Base-by-base conservation (phyloP, 2,113 vertebrate genomes). In the Clarias magur region DNA sequence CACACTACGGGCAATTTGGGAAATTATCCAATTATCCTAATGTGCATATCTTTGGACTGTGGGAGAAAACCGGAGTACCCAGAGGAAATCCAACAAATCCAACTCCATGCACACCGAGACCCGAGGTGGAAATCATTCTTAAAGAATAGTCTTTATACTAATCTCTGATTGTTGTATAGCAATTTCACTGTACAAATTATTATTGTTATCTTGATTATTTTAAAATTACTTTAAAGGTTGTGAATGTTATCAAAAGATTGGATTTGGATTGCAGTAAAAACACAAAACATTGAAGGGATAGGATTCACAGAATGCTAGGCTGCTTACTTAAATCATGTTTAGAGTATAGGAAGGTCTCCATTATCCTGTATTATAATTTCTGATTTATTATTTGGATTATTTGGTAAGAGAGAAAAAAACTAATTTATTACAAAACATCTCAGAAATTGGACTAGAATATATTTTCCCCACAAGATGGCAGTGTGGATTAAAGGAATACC, bases 391-490 rank as follows among this genome's bases (percentile, higher is more conserved):
- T 38, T 38, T 3, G 34, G 34, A 25, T 75, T 48, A 48, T 30
- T 27, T 72, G 68, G 17, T 21, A 42, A 38, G 6, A 11, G 25
- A 42, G 0, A 48, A 75, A 75, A 42, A 48, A 34, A 15, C 62
- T 68, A 13, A 48, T 48, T 60, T 60, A 4, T 25, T 23, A 38
- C 16, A n/a, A 12, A 16, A 30, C 25, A 30, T 30, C n/a, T 59
- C 8, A 59, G 15, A 30, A 54, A 68, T 67, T n/a, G 16, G 23
- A 54, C 25, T 9, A 83, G 42, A 68, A 54, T 34, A 68, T 72
- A 59, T 84, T 84, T 56, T 59, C 25, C 79, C 84, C 84, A 79
- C 60, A 54, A 9, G 73, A 73, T 79, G 84, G 84, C 73, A 63
- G 84, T 85, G 57, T 79, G 4, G 11, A 23, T 62, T 38, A 42